phyloP scores from a whole-genome alignment of 2,888 invertebrate species.

The Girardia tigrina region DNA sequence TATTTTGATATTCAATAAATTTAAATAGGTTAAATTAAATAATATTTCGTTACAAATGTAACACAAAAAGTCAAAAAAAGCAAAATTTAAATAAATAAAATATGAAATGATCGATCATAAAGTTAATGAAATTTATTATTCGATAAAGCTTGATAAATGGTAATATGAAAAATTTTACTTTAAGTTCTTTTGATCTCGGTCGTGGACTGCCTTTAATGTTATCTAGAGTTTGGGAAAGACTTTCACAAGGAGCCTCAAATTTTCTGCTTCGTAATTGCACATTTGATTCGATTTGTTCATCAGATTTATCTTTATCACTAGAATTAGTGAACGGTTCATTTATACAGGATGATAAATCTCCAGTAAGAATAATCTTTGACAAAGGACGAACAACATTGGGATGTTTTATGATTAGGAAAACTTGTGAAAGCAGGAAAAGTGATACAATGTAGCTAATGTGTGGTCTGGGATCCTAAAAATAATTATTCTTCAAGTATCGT shows the following conservation, averaged over 20 bases:
- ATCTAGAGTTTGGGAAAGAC: conserved; percentile 64
- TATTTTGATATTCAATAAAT: no score
- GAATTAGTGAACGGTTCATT: background rate
- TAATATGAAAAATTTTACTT: no score
- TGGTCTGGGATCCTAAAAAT: background rate
- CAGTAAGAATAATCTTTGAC: conserved; percentile 53
- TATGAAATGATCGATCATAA: no score
- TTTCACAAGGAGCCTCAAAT: conserved; percentile 60
- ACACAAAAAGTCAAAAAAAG: no score
- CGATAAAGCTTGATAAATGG: no score
- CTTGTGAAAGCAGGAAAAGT: conserved; percentile 41
- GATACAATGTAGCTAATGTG: conserved; percentile 30
- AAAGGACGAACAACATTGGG: conserved; percentile 74
- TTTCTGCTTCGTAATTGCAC: conserved; percentile 41
- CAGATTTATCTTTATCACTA: background rate
- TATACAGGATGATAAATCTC: conserved; percentile 35
- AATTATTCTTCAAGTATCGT: no score
- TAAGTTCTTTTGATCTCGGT: background rate
- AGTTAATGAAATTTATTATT: no score
- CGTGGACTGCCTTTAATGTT: conserved; percentile 42
- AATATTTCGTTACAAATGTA: no score
- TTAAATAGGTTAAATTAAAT: no score
- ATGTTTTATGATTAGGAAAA: conserved; percentile 81
- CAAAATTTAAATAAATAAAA: no score
- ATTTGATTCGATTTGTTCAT: background rate